Evolutionary conservation across 2,797 vertebrate species (phyloP).

Genomic region (Todus mexicanus): DNA sequence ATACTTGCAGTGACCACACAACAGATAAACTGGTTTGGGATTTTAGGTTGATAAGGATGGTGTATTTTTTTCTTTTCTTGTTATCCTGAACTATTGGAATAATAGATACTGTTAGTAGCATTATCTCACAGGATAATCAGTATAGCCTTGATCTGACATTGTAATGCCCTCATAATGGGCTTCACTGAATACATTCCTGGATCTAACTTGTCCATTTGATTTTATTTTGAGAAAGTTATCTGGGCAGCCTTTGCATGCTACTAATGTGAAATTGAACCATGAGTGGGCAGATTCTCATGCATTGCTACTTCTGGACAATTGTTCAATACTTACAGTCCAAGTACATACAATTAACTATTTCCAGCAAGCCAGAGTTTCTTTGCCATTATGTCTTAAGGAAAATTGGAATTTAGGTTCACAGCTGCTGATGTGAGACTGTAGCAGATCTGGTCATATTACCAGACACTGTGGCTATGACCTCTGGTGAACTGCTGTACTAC

Average conservation of each 20-base stretch:
- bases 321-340: background rate
- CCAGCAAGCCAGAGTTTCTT: background rate
- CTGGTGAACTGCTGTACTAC: background rate
- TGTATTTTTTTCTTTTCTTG: background rate
- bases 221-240: background rate
- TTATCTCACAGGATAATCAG: background rate
- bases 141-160: background rate
- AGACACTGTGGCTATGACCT: background rate
- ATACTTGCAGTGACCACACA: background rate
- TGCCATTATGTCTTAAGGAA: background rate
- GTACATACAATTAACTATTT: background rate
- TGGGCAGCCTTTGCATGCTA: background rate
- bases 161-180: background rate
- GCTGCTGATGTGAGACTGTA: background rate
- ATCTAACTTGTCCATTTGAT: background rate
- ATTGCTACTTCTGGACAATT: background rate
- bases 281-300: background rate
- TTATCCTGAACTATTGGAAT: background rate
- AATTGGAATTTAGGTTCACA: background rate
- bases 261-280: background rate
- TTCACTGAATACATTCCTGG: background rate
- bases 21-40: background rate
- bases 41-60: background rate
- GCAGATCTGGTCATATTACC: background rate
- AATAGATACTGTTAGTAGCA: background rate